phyloP scores from a whole-genome alignment of 2,888 invertebrate species.

The Balanococcus diminutus region DNA sequence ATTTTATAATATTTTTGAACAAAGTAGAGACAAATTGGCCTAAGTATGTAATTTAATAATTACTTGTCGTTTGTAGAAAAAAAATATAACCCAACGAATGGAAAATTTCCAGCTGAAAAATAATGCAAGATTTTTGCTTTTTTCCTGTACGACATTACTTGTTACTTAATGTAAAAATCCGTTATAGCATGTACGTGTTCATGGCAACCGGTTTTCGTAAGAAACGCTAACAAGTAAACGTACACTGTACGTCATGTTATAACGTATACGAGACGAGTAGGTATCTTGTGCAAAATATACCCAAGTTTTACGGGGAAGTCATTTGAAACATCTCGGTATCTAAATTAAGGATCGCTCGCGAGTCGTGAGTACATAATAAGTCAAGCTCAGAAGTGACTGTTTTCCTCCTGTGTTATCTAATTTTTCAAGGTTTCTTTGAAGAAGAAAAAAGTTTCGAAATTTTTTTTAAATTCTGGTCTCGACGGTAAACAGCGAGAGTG shows the following conservation, averaged over 20 bases:
- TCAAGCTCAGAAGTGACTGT: neutral
- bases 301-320: neutral
- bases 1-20: too few species aligned
- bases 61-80: neutral
- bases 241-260: neutral
- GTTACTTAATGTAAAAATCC: neutral
- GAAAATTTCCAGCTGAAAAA: neutral
- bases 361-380: neutral
- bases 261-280: neutral
- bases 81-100: neutral
- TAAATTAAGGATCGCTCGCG: neutral
- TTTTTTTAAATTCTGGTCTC: neutral
- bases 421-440: neutral
- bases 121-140: neutral
- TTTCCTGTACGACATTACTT: neutral
- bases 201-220: neutral
- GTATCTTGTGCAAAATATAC: neutral
- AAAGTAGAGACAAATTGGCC: too few species aligned
- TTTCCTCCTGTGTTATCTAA: neutral
- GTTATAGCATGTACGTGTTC: neutral
- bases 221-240: neutral
- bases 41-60: neutral
- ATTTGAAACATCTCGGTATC: neutral
- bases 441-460: neutral
- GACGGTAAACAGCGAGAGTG: neutral